Percentiles rank a stretch among this genome's conserved stretches.
These are phyloP conservation scores for Nesidiocoris tenuis DNA, from an alignment of 2,888 invertebrate genomes.

Conservation along the genomic window DNA sequence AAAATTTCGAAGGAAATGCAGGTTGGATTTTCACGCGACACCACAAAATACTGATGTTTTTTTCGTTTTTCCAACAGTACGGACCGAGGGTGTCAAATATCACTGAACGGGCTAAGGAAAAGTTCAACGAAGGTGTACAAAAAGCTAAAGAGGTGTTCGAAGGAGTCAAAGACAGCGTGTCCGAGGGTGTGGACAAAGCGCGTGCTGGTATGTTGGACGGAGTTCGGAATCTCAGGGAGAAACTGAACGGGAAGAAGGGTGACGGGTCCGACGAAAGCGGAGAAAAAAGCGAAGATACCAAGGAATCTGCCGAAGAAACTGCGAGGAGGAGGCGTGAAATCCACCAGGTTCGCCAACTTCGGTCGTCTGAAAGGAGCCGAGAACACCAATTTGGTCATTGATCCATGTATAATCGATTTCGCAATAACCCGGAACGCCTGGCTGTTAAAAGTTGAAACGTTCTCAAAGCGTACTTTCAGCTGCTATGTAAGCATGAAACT, in stretches of 20 bases:
- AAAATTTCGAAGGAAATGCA: too few relatives aligned
- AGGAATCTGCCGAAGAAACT: slow-evolving; percentile 11
- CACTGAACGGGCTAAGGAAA: slow-evolving; percentile 3
- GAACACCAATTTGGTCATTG: too few relatives aligned
- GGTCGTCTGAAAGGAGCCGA: too few relatives aligned
- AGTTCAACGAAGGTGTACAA: slow-evolving; percentile 9
- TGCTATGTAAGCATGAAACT: too few relatives aligned
- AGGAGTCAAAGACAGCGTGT: slow-evolving; percentile 17
- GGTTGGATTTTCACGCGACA: too few relatives aligned
- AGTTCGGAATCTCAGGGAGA: slow-evolving; percentile 26
- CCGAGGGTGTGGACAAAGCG: slow-evolving; percentile 11
- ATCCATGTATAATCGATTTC: too few relatives aligned
- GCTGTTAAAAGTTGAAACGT: too few relatives aligned
- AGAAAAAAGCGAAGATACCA: not conserved
- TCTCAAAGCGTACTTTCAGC: too few relatives aligned
- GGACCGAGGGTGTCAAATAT: slow-evolving; percentile 16
- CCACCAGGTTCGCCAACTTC: not conserved
- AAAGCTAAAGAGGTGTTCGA: slow-evolving; percentile 10
- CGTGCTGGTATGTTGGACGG: slow-evolving; percentile 27
- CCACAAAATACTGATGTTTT: too few relatives aligned
- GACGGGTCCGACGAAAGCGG: not conserved
- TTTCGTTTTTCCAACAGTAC: too few relatives aligned
- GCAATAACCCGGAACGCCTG: too few relatives aligned
- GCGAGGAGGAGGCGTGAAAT: not conserved
- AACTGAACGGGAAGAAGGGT: slow-evolving; percentile 9